Conservation (phyloP, 2,113 vertebrate species). For the Ciconia boyciana region DNA sequence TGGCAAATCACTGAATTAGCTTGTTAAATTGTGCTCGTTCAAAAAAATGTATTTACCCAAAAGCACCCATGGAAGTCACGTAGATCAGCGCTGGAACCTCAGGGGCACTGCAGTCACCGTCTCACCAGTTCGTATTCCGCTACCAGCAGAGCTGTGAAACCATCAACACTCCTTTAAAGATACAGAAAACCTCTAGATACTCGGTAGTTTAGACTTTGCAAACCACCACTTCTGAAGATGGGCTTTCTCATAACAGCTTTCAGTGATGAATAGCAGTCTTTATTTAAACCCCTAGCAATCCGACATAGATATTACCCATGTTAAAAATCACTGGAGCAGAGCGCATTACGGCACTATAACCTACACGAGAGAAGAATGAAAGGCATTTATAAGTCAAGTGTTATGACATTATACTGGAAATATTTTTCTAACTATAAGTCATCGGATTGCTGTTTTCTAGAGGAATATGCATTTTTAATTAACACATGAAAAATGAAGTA, state of each 20-base stretch:
- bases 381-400: not conserved
- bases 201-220: rapidly evolving
- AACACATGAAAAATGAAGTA: not conserved
- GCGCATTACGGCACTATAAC: not conserved
- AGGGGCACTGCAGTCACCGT: rapidly evolving
- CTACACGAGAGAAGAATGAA: not conserved
- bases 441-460: not conserved
- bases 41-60: not conserved
- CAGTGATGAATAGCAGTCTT: not conserved
- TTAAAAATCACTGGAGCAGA: not conserved
- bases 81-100: rapidly evolving
- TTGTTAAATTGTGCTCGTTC: not conserved
- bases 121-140: rapidly evolving
- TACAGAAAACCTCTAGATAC: not conserved
- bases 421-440: not conserved
- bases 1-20: not conserved
- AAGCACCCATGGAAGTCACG: rapidly evolving
- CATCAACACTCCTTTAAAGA: too few species aligned
- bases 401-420: not conserved
- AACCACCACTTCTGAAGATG: not conserved
- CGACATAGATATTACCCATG: rapidly evolving
- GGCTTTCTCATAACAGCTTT: not conserved
- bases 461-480: not conserved
- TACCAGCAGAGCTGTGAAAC: not conserved
- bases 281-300: not conserved